Base-by-base conservation (phyloP, 2,888 invertebrate species). In the Drosophila imparisetae region DNA sequence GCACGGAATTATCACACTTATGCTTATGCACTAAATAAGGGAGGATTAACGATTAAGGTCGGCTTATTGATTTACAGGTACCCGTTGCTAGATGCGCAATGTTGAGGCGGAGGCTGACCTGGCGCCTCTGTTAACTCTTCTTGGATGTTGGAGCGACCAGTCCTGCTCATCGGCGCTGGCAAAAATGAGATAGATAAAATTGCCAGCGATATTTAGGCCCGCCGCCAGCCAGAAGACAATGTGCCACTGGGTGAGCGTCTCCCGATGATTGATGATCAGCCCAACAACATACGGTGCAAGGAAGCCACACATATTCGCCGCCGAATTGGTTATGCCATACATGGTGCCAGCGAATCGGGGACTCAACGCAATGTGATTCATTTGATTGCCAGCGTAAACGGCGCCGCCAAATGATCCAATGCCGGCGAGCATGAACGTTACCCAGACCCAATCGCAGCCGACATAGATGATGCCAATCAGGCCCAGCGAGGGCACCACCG, bases 261-360 rank as follows among this genome's bases (percentile, higher is more conserved):
- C 92, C 38, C 90, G 86, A 18, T 92, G 93, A 84, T 95, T 94
- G 57, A 97, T 96, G 52, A 97, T 95, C 67, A 94, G 92, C 18
- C 96, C 96, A 59, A 96, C 96, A 36, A 96, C 95, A 83, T 96
- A 96, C 0, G 97, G 97, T 27, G 97, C 97, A 79, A 97, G 92
- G 91, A 97, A 97, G 0, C 97, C 97, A 89, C 97, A 97, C 61
- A 95, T 95, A 90, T 97, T 97, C 30, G 96, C 95, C 0, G 96
- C 96, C 0, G 96, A 96, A 92, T 97, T 97, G 2, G 97, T 97
- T 18, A 97, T 95, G 2, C 97, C 97, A 89, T 97, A 96, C 95
- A 97, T 95, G 0, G 97, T 97, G 49, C 97, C 96, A 2, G 97
- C 97, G 91, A 95, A 97, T 90, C 95, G 95, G 0, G 97, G 97